Evolutionary conservation across 2,888 invertebrate genomes (phyloP).

Genomic region (Pinctada fucata): DNA sequence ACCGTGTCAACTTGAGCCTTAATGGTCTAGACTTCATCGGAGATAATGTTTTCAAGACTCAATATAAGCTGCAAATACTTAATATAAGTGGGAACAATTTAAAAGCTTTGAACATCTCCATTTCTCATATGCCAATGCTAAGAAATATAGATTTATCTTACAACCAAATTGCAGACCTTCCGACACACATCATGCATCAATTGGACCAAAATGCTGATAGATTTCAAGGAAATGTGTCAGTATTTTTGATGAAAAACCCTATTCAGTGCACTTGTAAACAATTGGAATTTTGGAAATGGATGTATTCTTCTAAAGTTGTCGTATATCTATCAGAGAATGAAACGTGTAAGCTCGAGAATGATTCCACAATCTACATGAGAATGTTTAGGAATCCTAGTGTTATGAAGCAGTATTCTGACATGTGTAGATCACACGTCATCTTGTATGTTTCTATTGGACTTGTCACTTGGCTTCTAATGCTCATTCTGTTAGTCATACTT

Average conservation of each 20-base stretch:
- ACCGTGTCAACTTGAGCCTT: not conserved
- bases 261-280: too few species aligned
- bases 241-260: too few species aligned
- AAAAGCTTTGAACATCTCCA: not conserved
- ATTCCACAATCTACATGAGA: too few species aligned
- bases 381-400: too few species aligned
- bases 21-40: not conserved
- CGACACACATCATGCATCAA: not conserved
- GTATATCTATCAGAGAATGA: too few species aligned
- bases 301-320: too few species aligned
- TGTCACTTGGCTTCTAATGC: not conserved
- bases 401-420: too few species aligned
- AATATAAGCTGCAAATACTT: not conserved
- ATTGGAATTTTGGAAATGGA: too few species aligned
- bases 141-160: not conserved
- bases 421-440: too few species aligned
- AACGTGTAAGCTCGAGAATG: too few species aligned
- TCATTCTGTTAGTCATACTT: not conserved
- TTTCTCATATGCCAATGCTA: not conserved
- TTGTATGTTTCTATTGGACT: not conserved
- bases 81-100: not conserved
- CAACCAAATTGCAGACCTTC: not conserved
- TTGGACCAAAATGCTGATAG: not conserved
- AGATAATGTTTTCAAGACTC: not conserved
- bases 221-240: too few species aligned